phyloP scores from a whole-genome alignment of 2,888 invertebrate genomes.

The Ceratothoa steindachneri region DNA sequence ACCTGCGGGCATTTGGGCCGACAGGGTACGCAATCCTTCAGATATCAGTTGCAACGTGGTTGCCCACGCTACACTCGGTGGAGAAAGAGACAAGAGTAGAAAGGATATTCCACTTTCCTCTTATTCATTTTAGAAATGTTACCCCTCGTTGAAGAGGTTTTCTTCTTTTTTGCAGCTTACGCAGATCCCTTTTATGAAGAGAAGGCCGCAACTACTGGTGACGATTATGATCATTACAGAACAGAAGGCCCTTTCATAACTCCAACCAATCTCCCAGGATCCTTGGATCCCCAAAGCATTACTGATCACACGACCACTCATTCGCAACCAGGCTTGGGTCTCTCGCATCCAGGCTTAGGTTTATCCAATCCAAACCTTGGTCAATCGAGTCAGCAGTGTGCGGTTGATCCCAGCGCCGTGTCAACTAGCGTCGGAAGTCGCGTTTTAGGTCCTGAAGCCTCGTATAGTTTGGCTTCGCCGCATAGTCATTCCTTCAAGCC shows the following conservation, averaged over 20 bases:
- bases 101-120: too few species aligned
- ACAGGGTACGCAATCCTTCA: too few species aligned
- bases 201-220: background rate
- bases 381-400: background rate
- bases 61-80: too few species aligned
- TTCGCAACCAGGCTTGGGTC: background rate
- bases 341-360: background rate
- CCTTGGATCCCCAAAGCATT: background rate
- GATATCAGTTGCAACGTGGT: too few species aligned
- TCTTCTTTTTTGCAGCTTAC: conserved; percentile 55
- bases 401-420: background rate
- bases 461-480: background rate
- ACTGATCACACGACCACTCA: background rate
- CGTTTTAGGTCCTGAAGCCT: background rate
- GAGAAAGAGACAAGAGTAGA: too few species aligned
- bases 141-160: too few species aligned
- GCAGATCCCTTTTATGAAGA: conserved; percentile 68
- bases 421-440: background rate
- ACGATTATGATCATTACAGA: background rate
- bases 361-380: background rate
- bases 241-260: background rate
- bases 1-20: too few species aligned
- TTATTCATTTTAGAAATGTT: too few species aligned
- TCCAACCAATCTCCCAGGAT: background rate
- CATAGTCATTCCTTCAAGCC: conserved; percentile 18